Base-by-base conservation (phyloP, 2,888 invertebrate genomes). In the Pterostichus madidus region DNA sequence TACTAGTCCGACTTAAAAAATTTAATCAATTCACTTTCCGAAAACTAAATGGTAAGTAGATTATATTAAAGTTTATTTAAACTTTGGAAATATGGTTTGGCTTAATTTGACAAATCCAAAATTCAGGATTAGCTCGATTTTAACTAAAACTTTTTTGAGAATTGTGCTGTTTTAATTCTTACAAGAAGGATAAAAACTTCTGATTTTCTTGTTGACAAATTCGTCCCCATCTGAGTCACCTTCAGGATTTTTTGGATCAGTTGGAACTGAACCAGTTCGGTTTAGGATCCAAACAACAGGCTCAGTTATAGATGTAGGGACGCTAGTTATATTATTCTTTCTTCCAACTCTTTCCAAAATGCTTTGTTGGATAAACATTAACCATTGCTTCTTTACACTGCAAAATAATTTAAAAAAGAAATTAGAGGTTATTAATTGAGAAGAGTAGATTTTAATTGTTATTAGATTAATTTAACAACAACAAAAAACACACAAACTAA, bases 141-240 rank as follows among this genome's bases (percentile, higher is more conserved):
- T n/a, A n/a, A n/a, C n/a, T 49, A 13, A 49, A 49, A 49, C 13
- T 10, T 13, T 56, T 49, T 10, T 49, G 3, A 49, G 10, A 56
- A 56, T 6, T 10, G 5, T 13, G 4, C 35, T 5, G 6, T 35
- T 35, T 3, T 35, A 35, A 35, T 6, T 87, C 89, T 87, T 86
- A 89, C 89, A 89, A 32, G 88, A 88, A 4, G 89, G 89, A 80
- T 89, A 89, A 75, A 88, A 89, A 59, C 89, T 89, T 75, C 89
- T 85, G 31, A 89, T 89, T 84, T 88, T 89, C 76, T 89, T 88
- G 5, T 39, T 61, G 17, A 64, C 46, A 68, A 52, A 44, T 6
- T 64, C 80, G 8, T 56, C 64, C 1, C 17, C 52, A 52, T 56
- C 64, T 46, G 46, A 35, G 13, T 80, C 71, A 53, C 39, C 4